Conservation (phyloP, 1,140 invertebrate genomes). For the Ips typographus region DNA sequence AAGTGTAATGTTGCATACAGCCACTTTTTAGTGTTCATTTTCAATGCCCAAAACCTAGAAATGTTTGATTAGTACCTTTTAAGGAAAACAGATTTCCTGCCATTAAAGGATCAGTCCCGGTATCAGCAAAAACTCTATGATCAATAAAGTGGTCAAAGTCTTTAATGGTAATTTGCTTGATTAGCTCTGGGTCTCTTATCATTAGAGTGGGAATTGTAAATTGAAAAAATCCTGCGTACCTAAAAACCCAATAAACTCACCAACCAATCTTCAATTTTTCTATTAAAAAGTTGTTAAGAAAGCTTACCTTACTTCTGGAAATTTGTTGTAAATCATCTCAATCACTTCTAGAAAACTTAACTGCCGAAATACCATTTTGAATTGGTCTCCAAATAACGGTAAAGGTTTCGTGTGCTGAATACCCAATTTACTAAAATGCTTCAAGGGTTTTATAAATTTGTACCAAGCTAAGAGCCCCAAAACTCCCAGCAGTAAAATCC, state of each 20-base stretch:
- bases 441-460: slow-evolving; percentile 38
- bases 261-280: neutral
- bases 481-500: slow-evolving; percentile 10
- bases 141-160: slow-evolving; percentile 58
- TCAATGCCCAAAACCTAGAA: neutral
- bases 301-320: slow-evolving; percentile 37
- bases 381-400: slow-evolving; percentile 50
- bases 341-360: slow-evolving; percentile 22
- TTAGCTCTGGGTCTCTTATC: slow-evolving; percentile 53
- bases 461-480: slow-evolving; percentile 22
- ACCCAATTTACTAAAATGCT: slow-evolving; percentile 53
- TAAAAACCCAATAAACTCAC: slow-evolving; percentile 23
- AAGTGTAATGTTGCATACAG: slow-evolving; percentile 14
- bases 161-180: slow-evolving; percentile 56
- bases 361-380: slow-evolving; percentile 18
- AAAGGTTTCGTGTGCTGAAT: slow-evolving; percentile 51
- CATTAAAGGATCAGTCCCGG: slow-evolving; percentile 57
- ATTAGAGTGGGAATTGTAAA: slow-evolving; percentile 52
- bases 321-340: slow-evolving; percentile 32
- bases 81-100: slow-evolving; percentile 57
- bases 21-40: neutral
- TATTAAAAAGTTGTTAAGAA: neutral
- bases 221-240: slow-evolving; percentile 53
- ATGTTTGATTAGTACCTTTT: slow-evolving; percentile 50
- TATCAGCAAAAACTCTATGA: slow-evolving; percentile 51